These are phyloP conservation scores for Athetis lepigone DNA, from an alignment of 2,888 invertebrate genomes.

Conservation along the genomic window DNA sequence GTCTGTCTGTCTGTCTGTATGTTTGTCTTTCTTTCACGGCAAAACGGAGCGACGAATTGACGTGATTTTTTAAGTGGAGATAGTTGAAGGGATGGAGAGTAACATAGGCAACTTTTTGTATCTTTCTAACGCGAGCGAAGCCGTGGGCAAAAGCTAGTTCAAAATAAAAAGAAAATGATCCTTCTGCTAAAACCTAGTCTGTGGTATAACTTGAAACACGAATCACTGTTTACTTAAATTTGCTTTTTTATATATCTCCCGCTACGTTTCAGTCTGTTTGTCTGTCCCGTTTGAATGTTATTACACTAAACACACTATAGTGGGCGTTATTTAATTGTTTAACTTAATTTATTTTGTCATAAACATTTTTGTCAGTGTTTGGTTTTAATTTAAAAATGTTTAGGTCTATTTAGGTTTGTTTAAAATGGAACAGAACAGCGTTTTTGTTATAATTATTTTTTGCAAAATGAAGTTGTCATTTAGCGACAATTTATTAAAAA, in stretches of 20 bases:
- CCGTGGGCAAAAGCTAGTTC: no score
- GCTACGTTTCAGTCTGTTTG: slow-evolving; percentile 35
- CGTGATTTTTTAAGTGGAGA: no score
- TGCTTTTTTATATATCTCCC: slow-evolving; percentile 36
- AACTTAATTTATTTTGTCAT: slow-evolving; percentile 4
- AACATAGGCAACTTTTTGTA: no score
- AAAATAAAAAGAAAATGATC: background rate
- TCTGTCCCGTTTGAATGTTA: slow-evolving; percentile 39
- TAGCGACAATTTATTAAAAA: no score
- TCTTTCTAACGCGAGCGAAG: no score
- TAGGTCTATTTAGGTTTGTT: background rate
- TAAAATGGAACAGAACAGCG: background rate
- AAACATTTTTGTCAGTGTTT: slow-evolving; percentile 16
- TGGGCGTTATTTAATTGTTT: slow-evolving; percentile 29
- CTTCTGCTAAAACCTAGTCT: slow-evolving; percentile 9
- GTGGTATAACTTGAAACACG: slow-evolving; percentile 24
- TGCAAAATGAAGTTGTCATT: no score
- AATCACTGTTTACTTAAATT: slow-evolving; percentile 48
- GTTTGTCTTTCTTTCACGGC: no score
- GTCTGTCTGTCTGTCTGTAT: no score
- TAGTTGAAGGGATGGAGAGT: no score
- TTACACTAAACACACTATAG: slow-evolving; percentile 31
- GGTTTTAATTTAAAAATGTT: slow-evolving; percentile 21
- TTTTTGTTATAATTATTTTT: no score
- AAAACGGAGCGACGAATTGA: no score